Conservation (phyloP, 2,797 vertebrate genomes). For the Neosilurus hyrtlii region DNA sequence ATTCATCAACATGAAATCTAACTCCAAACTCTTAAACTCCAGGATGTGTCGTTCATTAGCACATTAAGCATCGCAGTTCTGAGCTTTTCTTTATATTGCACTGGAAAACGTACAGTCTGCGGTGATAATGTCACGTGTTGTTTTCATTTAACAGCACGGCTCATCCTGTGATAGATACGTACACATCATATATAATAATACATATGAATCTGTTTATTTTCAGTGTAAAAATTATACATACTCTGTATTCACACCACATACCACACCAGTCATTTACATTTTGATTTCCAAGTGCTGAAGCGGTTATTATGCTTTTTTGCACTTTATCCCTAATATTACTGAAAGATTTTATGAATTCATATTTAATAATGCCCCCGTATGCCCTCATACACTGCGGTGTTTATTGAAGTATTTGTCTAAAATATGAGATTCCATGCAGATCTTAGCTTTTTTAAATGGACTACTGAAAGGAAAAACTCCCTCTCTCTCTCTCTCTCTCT, state of each 20-base stretch:
- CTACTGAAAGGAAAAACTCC: no score
- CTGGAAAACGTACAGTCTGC: not conserved
- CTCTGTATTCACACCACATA: not conserved
- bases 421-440: not conserved
- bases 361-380: not conserved
- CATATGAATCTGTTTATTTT: not conserved
- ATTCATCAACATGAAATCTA: not conserved
- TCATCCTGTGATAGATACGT: no score
- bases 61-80: not conserved
- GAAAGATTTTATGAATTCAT: not conserved
- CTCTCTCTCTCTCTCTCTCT: not conserved
- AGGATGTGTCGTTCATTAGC: not conserved
- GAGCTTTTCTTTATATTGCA: no score
- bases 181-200: no score
- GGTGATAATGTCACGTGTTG: no score
- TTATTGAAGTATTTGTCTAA: not conserved
- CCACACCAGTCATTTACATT: not conserved
- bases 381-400: not conserved
- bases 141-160: no score
- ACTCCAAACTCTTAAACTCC: not conserved
- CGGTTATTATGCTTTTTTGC: not conserved
- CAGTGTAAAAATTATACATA: not conserved
- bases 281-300: not conserved
- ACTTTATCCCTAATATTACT: not conserved
- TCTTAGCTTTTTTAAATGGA: no score